These are phyloP conservation scores for Oegoconia quadripuncta DNA, from an alignment of 2,888 invertebrate species.

Conservation along the genomic window DNA sequence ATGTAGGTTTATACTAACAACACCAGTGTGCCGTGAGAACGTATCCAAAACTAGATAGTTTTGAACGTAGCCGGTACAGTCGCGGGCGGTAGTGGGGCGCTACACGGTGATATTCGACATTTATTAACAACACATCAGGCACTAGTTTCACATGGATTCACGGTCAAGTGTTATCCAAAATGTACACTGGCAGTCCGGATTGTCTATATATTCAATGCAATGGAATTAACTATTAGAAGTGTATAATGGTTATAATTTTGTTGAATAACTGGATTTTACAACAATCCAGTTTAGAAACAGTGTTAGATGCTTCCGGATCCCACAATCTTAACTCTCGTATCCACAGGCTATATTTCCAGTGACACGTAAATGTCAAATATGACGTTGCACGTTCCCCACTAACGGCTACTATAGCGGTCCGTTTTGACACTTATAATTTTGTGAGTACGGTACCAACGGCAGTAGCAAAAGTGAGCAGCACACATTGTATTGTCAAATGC, in stretches of 20 bases:
- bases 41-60: constrained; percentile 4
- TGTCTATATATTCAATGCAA: no score
- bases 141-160: no score
- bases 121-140: no score
- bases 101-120: no score
- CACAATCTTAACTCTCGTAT: no score
- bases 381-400: background rate
- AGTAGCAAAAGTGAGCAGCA: constrained; percentile 1
- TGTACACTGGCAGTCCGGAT: no score
- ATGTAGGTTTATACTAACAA: constrained; percentile 59
- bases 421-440: constrained; percentile 10
- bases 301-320: no score
- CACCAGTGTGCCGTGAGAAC: constrained; percentile 8
- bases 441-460: constrained; percentile 1
- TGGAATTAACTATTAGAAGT: no score
- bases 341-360: background rate
- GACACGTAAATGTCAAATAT: background rate
- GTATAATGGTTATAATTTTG: no score
- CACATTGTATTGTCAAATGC: background rate
- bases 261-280: no score
- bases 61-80: background rate
- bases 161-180: no score
- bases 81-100: background rate
- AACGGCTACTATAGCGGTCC: background rate
- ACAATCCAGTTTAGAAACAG: no score